Evolutionary conservation across 2,888 invertebrate species (phyloP).

Genomic region (Andricus quercusramuli): DNA sequence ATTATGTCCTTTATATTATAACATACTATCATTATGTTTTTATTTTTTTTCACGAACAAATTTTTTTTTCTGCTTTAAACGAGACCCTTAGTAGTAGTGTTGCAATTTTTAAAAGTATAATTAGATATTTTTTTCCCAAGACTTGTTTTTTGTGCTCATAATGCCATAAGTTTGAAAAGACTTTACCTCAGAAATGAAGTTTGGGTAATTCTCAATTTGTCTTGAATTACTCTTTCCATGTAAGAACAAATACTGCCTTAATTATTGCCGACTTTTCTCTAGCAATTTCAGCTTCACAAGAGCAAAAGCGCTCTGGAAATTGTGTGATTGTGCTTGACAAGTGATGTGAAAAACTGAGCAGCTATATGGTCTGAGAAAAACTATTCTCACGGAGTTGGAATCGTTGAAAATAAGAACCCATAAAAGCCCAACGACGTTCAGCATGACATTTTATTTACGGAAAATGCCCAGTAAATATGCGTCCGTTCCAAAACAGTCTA

Average conservation of each 20-base stretch:
- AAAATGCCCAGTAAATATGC: constrained; percentile 57
- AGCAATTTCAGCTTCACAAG: background rate
- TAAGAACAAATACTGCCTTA: background rate
- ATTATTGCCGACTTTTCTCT: background rate
- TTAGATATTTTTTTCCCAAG: too few relatives aligned
- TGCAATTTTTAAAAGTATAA: too few relatives aligned
- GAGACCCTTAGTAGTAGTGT: too few relatives aligned
- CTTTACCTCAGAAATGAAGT: too few relatives aligned
- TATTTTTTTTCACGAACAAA: too few relatives aligned
- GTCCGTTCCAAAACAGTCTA: constrained; percentile 50
- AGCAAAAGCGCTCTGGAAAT: background rate
- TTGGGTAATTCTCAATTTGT: too few relatives aligned
- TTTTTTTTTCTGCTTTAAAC: too few relatives aligned
- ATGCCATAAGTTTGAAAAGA: too few relatives aligned
- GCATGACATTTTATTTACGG: constrained; percentile 57
- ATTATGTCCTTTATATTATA: too few relatives aligned
- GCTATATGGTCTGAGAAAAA: background rate
- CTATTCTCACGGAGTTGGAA: constrained; percentile 5
- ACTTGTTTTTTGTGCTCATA: too few relatives aligned
- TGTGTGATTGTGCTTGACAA: constrained; percentile 34
- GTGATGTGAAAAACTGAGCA: constrained; percentile 26
- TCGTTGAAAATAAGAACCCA: background rate
- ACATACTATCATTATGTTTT: too few relatives aligned
- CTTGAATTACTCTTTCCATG: too few relatives aligned
- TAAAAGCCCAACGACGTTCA: constrained; percentile 40